Base-by-base conservation (phyloP, 2,888 invertebrate species). In the Polyploca ridens region DNA sequence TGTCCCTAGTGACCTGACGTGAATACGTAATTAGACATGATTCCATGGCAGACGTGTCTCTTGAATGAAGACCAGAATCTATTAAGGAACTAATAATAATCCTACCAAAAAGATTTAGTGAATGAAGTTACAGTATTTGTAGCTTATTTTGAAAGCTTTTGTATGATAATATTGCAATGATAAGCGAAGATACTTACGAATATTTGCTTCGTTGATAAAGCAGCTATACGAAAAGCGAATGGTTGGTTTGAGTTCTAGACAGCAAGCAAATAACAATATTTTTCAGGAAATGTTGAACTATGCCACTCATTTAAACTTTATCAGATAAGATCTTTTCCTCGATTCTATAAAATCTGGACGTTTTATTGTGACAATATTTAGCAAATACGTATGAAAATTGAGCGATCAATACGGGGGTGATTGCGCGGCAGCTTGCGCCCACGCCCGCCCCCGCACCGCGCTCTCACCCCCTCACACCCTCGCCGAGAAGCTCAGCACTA, bases 361-460 rank as follows among this genome's bases (percentile, higher is more conserved):
- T 74, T 78, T 81, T 83, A 84, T 83, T 79, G 75, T 80, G 77
- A 79, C 77, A 89, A 87, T 88, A 88, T 90, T 90, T 88, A 81
- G 82, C 78, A 86, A 87, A 88, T 87, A 87, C 84, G 83, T 87
- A 85, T 84, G 83, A 86, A 89, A 88, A 86, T 86, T 83, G 76
- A 77, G 79, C 91, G 91, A 94, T 94, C 93, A 92, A 94, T 94
- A 94, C 84, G 75, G 74, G 82, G 81, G 82, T 72, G 80, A 76
- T 75, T 90, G 91, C 90, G 91, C 90, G 87, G 79, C 70, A 77
- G 70, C 63, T 75, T 79, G 82, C 84, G 84, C 86, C 86, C 87
- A 85, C 88, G 86, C 83, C 81, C 83, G 80, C 82, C 79, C 81
- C 73, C 79, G 62, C 76, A 66, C 72, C 76, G 65, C 69, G 27